phyloP scores from a whole-genome alignment of 92 coral and sea anemone genomes.

The Palythoa grandis region DNA sequence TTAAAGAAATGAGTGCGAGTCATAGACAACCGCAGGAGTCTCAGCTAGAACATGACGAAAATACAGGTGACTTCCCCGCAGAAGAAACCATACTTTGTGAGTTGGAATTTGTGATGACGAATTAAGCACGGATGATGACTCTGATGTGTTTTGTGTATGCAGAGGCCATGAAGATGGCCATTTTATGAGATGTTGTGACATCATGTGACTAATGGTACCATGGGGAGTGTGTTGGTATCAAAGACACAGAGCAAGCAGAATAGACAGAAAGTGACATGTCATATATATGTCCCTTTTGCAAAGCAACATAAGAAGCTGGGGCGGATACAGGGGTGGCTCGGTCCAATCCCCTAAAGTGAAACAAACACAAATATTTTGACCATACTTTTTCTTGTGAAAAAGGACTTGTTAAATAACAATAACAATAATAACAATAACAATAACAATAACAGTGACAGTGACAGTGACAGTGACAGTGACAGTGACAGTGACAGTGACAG shows the following conservation, averaged over 20 bases:
- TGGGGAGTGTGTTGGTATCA: too few relatives aligned
- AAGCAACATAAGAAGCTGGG: neutral
- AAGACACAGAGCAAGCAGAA: too few relatives aligned
- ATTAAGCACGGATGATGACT: conserved; percentile 44
- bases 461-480: too few relatives aligned
- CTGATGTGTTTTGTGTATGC: conserved; percentile 63
- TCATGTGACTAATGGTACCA: conserved; percentile 64
- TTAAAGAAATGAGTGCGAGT: conserved; percentile 24
- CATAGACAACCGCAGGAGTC: conserved; percentile 21
- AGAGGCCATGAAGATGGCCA: conserved; percentile 69
- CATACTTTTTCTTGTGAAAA: neutral
- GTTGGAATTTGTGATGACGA: conserved; percentile 53
- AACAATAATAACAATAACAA: too few relatives aligned
- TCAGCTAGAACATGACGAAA: conserved; percentile 43
- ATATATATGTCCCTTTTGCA: too few relatives aligned
- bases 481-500: too few relatives aligned
- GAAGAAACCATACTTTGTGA: conserved; percentile 55
- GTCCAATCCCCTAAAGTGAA: neutral
- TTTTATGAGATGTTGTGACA: conserved; percentile 70
- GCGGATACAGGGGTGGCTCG: neutral
- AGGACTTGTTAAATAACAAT: neutral
- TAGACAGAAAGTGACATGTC: too few relatives aligned
- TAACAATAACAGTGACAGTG: too few relatives aligned
- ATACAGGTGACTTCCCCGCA: neutral
- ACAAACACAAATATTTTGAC: neutral